Evolutionary conservation across 1,140 invertebrate species (phyloP), one percentile per base, ranked within the genome.

Genomic region (Steinernema feltiae): DNA sequence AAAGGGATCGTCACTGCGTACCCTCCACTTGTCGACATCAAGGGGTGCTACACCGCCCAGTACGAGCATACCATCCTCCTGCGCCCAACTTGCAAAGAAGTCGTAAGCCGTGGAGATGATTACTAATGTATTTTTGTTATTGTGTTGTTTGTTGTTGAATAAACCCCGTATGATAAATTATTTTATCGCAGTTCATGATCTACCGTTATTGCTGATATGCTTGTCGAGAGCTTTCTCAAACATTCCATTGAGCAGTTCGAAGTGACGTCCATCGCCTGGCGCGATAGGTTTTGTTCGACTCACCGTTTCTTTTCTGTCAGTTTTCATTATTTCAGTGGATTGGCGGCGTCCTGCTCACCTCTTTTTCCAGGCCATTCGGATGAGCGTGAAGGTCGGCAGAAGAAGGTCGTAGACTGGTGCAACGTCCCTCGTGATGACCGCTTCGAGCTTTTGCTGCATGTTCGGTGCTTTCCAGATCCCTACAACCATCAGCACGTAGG

Each of bases 51-150:
- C 88, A 99, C 97, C 0, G 97, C 97, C 69, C 97, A 99, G 88
- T 99, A 94, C 87, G 97, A 99, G 87, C 97, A 99, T 88, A 99
- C 97, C 0, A 94, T 99, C 83, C 91, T 99, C 69, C 89, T 99
- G 69, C 90, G 97, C 83, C 97, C 97, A 17, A 98, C 96, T 0
- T 99, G 95, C 89, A 99, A 99, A 88, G 97, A 99, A 89, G 91
- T 99, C 1, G 91, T 99, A 29, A 97, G 94, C 17, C 91, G 95
- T 75, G 97, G 97, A 71, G 92, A 93, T 74, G 97, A 99, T 87
- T 99, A 98, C 87, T 99, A 72, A 82, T 71, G 32, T n/a, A 46
- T 32, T 1, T 48, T 18, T 71, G 12, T 32, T 63, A 1, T 30
- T 48, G 29, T 48, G 17, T 53, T 75, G 18, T 48, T 35, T 48